Evolutionary conservation across 2,797 vertebrate genomes (phyloP), one percentile per base, ranked within the genome.

Genomic region (Bucorvus abyssinicus): DNA sequence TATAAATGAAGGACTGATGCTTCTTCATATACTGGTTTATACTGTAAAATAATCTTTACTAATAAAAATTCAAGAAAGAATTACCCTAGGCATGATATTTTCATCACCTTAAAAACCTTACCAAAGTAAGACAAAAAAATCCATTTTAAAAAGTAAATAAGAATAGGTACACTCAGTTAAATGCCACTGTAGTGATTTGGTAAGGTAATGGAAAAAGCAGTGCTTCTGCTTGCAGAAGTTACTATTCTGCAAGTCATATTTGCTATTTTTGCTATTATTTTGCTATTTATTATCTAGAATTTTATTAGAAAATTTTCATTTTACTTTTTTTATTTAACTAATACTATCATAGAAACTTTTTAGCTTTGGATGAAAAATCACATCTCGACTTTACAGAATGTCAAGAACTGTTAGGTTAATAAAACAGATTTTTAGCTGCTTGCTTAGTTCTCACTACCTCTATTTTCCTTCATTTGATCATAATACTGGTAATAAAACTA

Each of bases 401-500:
- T 86, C 86, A 89, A 71, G 77, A 78, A 44, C 9, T 13, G 56
- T 96, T 84, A 95, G 84, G 60, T 70, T 57, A 42, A 88, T 34
- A 14, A 27, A 84, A 94, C 53, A 64, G 70, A 82, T 57, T 84
- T 96, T 90, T 78, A 93, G 85, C 84, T 83, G 60, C 78, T 90
- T 68, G 27, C 49, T 84, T 90, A 87, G 59, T 63, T 92, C 70
- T 95, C 55, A 84, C 77, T 92, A 80, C 44, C 71, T 82, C 88
- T 95, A 53, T 94, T 96, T 94, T 67, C 84, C 47, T 91, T 96
- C 95, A 97, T 89, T 94, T 95, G 83, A 89, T 96, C 95, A 50
- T 94, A 97, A 94, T 55, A 84, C 61, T 89, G 70, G 73, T 87
- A 97, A 82, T 97, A 96, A 97, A 97, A 96, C 68, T 91, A 95